Conservation (phyloP, 1,140 invertebrate genomes). For the Hyles vespertilio region DNA sequence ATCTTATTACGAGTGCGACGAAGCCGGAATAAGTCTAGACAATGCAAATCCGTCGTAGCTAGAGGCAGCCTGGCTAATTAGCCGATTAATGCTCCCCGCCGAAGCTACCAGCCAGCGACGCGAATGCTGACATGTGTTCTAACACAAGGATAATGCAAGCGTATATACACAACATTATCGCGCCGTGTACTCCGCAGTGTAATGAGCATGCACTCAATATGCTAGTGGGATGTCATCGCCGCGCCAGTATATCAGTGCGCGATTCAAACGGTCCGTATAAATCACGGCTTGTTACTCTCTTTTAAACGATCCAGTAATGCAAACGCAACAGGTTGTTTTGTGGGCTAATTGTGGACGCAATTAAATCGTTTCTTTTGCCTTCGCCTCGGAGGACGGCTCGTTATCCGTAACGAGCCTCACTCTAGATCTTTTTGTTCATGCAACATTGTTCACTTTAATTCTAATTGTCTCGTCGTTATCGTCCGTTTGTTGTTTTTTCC, state of each 20-base stretch:
- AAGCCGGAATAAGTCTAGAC: conserved; percentile 48
- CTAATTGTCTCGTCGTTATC: conserved; percentile 27
- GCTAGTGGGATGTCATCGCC: neutral
- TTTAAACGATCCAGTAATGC: conserved; percentile 32
- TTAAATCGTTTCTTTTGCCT: conserved; percentile 49
- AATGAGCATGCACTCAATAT: no score
- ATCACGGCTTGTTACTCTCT: conserved; percentile 19
- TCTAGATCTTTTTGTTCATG: conserved; percentile 35
- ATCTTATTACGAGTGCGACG: conserved; percentile 9
- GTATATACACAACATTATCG: no score
- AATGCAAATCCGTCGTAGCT: conserved; percentile 22
- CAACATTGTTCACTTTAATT: conserved; percentile 37
- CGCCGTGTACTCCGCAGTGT: no score
- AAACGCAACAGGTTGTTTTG: conserved; percentile 51
- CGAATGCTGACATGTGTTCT: neutral
- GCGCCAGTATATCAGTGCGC: neutral
- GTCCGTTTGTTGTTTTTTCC: conserved; percentile 6
- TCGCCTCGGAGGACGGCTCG: conserved; percentile 33
- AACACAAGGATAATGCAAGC: no score
- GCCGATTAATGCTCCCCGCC: conserved; percentile 30
- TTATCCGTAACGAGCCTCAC: conserved; percentile 35
- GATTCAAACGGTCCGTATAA: conserved; percentile 8
- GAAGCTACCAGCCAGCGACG: conserved; percentile 9
- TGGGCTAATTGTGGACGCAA: conserved; percentile 51
- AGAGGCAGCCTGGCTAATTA: conserved; percentile 32